Conservation (phyloP, 23 tunicate species). For the Clavelina lepadiformis region DNA sequence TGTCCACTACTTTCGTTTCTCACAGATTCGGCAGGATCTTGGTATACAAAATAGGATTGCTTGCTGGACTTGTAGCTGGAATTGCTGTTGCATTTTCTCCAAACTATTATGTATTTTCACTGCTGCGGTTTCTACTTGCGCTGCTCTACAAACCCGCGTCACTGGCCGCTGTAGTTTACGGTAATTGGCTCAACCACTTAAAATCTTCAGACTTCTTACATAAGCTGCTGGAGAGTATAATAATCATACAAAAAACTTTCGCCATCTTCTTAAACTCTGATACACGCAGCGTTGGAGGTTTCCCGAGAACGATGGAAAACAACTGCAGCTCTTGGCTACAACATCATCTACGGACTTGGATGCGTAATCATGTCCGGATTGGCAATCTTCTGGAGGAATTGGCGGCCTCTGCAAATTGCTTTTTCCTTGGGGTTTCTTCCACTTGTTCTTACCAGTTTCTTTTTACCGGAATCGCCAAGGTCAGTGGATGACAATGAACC, state of each 20-base stretch:
- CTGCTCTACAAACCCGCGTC: slow-evolving; percentile 4
- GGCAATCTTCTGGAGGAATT: slow-evolving; percentile 5
- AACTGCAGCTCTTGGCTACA: neutral
- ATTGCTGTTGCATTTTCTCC: slow-evolving; percentile 9
- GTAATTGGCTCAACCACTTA: neutral
- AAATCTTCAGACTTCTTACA: neutral
- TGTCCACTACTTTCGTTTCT: neutral
- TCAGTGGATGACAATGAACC: no score
- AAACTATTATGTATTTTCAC: slow-evolving; percentile 9
- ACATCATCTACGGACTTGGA: slow-evolving; percentile 8
- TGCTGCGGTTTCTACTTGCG: slow-evolving; percentile 8
- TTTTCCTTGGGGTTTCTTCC: slow-evolving; percentile 1
- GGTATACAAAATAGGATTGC: neutral
- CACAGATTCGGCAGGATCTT: slow-evolving; percentile 17
- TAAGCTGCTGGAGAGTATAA: neutral
- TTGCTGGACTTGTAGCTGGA: neutral
- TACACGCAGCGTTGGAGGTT: neutral
- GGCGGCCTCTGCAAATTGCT: slow-evolving; percentile 2
- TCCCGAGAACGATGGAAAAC: neutral
- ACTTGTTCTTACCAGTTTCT: neutral
- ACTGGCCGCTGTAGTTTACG: slow-evolving; percentile 13
- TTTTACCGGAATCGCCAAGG: slow-evolving; percentile 29
- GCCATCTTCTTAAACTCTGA: neutral
- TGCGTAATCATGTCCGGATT: slow-evolving; percentile 9
- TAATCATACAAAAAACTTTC: neutral